A percentile compares a stretch with the other conserved stretches of the same genome.
Evolutionary conservation across 2,888 invertebrate genomes (phyloP).

Genomic region (Cosmia trapezina): DNA sequence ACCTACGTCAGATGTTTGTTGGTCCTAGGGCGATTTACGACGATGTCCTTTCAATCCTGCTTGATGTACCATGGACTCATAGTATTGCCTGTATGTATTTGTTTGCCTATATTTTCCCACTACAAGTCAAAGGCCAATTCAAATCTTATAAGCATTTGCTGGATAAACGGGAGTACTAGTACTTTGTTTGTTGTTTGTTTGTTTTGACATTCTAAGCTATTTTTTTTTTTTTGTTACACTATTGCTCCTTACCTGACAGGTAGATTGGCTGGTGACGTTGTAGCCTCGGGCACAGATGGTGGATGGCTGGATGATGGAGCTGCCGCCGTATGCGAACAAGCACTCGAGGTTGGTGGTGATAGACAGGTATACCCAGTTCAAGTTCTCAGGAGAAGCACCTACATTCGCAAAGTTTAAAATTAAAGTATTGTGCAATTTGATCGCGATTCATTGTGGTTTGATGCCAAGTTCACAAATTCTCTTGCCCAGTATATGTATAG

Average conservation of each 20-base stretch:
- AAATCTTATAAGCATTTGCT: not conserved
- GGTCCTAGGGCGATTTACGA: too few species aligned
- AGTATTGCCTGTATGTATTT: not conserved
- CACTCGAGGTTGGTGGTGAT: constrained; percentile 68
- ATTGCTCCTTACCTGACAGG: constrained; percentile 77
- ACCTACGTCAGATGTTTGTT: too few species aligned
- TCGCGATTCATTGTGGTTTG: not conserved
- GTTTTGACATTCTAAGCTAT: too few species aligned
- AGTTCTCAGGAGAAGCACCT: constrained; percentile 54
- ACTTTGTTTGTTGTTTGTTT: too few species aligned
- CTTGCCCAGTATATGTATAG: not conserved
- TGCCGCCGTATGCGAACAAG: constrained; percentile 64
- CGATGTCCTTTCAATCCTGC: not conserved
- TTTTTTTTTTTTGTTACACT: too few species aligned
- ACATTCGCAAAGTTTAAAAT: not conserved
- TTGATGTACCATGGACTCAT: not conserved
- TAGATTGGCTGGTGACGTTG: constrained; percentile 81
- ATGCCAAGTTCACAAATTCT: not conserved
- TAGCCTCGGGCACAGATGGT: constrained; percentile 79
- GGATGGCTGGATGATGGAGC: constrained; percentile 72
- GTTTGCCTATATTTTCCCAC: not conserved
- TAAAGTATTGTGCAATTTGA: not conserved
- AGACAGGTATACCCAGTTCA: constrained; percentile 63
- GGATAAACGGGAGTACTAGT: not conserved
- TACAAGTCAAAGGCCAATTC: not conserved